phyloP scores from a whole-genome alignment of 2,113 vertebrate genomes.

The Ptyas mucosa region DNA sequence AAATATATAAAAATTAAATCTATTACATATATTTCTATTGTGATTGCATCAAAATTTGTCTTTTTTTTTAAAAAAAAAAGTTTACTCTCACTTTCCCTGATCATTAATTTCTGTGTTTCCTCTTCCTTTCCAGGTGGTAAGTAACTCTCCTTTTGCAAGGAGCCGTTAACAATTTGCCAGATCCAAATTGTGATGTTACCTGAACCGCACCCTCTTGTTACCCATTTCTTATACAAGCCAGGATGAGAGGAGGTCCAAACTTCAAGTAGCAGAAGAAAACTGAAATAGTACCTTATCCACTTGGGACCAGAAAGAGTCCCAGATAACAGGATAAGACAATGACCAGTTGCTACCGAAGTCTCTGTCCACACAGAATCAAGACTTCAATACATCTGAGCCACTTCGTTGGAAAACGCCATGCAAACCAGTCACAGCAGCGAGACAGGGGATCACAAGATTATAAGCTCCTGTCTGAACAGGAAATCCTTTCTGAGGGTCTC shows the following conservation, averaged over 20 bases:
- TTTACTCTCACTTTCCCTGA: not conserved
- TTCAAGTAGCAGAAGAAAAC: not conserved
- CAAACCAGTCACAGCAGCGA: not conserved
- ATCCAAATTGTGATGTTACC: not conserved
- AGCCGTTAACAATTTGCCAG: not conserved
- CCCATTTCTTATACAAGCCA: not conserved
- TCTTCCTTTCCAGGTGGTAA: not conserved
- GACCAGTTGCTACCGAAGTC: not conserved
- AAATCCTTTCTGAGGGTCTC: not conserved
- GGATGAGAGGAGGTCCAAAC: not conserved
- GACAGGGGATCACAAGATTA: not conserved
- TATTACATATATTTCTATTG: not conserved
- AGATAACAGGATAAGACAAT: not conserved
- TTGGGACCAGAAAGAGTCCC: not conserved
- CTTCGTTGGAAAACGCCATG: not conserved
- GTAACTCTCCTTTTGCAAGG: not conserved
- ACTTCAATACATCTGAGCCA: not conserved
- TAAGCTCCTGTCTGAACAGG: not conserved
- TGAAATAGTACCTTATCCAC: not conserved
- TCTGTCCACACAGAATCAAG: not conserved
- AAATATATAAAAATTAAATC: not conserved
- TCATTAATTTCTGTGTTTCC: not conserved
- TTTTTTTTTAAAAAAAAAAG: not conserved
- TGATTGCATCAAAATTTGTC: not conserved
- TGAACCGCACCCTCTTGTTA: not conserved